A percentile compares a stretch with the other conserved stretches of the same genome.
Conservation (phyloP, 2,888 invertebrate species). For the Leucophora obtusa region DNA sequence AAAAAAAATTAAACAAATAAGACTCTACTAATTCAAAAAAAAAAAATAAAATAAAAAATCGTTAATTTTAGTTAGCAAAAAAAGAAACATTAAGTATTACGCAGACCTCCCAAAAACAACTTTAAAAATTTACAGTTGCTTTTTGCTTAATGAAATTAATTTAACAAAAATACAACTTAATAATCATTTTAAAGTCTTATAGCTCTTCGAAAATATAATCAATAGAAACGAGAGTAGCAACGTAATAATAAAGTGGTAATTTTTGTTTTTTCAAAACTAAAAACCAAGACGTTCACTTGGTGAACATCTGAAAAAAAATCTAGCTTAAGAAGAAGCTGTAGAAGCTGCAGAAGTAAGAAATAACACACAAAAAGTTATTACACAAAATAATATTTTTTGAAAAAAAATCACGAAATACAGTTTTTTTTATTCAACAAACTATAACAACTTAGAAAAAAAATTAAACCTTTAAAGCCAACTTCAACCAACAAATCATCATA, state of each 20-base stretch:
- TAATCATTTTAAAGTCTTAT: conserved; percentile 3
- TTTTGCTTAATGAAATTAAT: background rate
- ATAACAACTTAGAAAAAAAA: background rate
- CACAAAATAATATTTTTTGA: background rate
- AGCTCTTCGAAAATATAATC: conserved; percentile 20
- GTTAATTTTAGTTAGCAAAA: background rate
- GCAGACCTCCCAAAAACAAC: background rate
- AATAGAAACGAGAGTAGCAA: conserved; percentile 36
- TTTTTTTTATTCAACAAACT: background rate
- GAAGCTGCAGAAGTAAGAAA: background rate
- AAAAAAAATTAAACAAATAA: background rate
- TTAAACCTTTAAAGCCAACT: background rate
- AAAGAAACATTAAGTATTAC: background rate
- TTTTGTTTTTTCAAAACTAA: conserved; percentile 15
- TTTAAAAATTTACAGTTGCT: background rate
- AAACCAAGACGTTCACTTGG: conserved; percentile 35
- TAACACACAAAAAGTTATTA: conserved; percentile 15
- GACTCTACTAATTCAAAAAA: conserved; percentile 3
- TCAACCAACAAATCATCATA: conserved; percentile 26
- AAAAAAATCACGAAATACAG: conserved; percentile 6
- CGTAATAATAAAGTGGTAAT: conserved; percentile 27
- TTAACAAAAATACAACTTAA: background rate
- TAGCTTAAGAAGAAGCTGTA: conserved; percentile 34
- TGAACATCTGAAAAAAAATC: conserved; percentile 40
- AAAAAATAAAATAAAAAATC: conserved; percentile 17